A percentile compares a stretch with the other conserved stretches of the same genome.
These are phyloP conservation scores for Phyllotreta cruciferae DNA, from an alignment of 2,888 invertebrate species.

Conservation along the genomic window DNA sequence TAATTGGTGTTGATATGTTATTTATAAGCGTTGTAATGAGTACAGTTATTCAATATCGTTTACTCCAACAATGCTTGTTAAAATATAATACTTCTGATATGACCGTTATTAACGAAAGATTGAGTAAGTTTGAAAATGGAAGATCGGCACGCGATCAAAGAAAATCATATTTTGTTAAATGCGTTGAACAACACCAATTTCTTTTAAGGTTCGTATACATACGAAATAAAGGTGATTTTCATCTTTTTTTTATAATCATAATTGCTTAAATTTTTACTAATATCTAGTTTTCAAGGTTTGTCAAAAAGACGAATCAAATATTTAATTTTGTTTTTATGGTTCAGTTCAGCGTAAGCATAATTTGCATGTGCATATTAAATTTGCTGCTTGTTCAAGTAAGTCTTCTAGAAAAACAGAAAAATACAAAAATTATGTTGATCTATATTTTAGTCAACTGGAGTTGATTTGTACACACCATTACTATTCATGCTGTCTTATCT, in stretches of 20 bases:
- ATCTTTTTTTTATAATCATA: too few relatives aligned
- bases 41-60: too few relatives aligned
- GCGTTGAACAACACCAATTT: too few relatives aligned
- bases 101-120: too few relatives aligned
- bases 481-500: not conserved
- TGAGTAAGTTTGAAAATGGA: too few relatives aligned
- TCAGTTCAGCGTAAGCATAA: not conserved
- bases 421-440: not conserved
- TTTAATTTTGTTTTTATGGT: not conserved
- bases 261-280: too few relatives aligned
- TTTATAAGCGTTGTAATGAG: not conserved
- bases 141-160: too few relatives aligned
- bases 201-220: conserved; percentile 8
- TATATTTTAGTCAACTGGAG: not conserved
- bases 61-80: too few relatives aligned
- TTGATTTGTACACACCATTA: not conserved
- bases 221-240: too few relatives aligned
- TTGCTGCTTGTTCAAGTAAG: not conserved
- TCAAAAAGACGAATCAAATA: not conserved
- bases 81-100: too few relatives aligned
- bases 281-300: conserved; percentile 1
- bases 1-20: not conserved
- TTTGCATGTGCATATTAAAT: not conserved
- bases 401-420: not conserved
- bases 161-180: too few relatives aligned